Evolutionary conservation across 2,888 invertebrate genomes (phyloP).

Genomic region (Apoda limacodes): DNA sequence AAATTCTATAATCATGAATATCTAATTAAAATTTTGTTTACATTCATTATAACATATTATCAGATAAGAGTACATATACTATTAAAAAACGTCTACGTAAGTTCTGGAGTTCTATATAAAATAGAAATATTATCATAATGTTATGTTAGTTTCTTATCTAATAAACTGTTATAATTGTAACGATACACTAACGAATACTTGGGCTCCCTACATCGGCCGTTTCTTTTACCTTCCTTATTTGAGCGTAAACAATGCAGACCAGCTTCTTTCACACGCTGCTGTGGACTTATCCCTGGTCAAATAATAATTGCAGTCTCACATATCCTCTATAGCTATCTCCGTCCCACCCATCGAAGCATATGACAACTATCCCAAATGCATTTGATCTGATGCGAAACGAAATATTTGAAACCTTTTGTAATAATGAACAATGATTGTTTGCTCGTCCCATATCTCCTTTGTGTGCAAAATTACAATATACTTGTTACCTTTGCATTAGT

Average conservation of each 20-base stretch:
- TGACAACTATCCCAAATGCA: conserved; percentile 53
- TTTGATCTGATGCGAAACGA: conserved; percentile 67
- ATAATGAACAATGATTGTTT: conserved; percentile 70
- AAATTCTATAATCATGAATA: too few relatives aligned
- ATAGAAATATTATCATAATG: too few relatives aligned
- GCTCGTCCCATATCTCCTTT: conserved; percentile 65
- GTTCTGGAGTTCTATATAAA: too few relatives aligned
- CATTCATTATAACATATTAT: too few relatives aligned
- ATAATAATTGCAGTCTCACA: conserved; percentile 65
- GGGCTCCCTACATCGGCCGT: conserved; percentile 38
- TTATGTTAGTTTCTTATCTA: neutral
- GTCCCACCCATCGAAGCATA: conserved; percentile 47
- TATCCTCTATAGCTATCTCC: conserved; percentile 37
- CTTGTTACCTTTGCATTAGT: conserved; percentile 63
- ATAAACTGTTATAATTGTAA: conserved; percentile 31
- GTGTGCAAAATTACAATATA: conserved; percentile 69
- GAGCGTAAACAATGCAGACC: conserved; percentile 64
- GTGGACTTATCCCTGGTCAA: conserved; percentile 67
- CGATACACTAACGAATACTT: conserved; percentile 46
- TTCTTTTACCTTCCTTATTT: conserved; percentile 64
- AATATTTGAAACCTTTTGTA: conserved; percentile 68
- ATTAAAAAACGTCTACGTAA: too few relatives aligned
- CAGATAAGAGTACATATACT: too few relatives aligned
- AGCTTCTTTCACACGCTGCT: conserved; percentile 66
- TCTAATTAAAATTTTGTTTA: too few relatives aligned